Conservation (phyloP, 2,888 invertebrate genomes). For the Chydorus sphaericus region DNA sequence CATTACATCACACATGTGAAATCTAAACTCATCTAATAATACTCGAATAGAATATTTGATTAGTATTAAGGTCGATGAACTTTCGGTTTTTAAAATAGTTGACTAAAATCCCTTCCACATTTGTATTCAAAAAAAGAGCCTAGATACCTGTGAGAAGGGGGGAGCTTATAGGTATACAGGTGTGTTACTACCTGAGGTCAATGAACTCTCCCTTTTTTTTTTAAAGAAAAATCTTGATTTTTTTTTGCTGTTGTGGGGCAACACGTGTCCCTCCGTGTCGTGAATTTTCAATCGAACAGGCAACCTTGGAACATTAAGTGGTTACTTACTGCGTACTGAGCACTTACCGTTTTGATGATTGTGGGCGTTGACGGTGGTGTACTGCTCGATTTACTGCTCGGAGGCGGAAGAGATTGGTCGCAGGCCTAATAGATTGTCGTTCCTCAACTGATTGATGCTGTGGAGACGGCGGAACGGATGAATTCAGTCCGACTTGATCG, state of each 20-base stretch:
- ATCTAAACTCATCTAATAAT: too few species aligned
- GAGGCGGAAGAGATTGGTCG: slow-evolving; percentile 13
- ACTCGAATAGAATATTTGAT: too few species aligned
- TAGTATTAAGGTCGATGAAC: too few species aligned
- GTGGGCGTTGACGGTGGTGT: slow-evolving; percentile 10
- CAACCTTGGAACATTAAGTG: slow-evolving; percentile 1
- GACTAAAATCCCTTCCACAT: neutral
- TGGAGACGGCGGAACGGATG: too few species aligned
- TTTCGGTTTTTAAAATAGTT: too few species aligned
- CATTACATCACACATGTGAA: too few species aligned
- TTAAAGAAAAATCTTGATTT: neutral
- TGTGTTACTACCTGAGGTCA: neutral
- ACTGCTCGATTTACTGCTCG: slow-evolving; percentile 11
- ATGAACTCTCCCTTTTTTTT: slow-evolving; percentile 1
- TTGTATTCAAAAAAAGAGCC: neutral
- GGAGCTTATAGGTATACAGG: too few species aligned
- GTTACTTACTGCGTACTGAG: too few species aligned
- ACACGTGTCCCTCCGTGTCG: neutral
- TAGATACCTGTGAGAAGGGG: too few species aligned
- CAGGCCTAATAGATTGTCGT: slow-evolving; percentile 15
- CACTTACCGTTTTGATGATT: slow-evolving; percentile 4
- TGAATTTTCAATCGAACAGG: neutral
- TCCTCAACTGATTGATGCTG: too few species aligned
- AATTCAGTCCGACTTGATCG: too few species aligned
- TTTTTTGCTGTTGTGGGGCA: neutral